phyloP scores from a whole-genome alignment of 2,888 invertebrate genomes.

The Hydroisotoma schaefferi region DNA sequence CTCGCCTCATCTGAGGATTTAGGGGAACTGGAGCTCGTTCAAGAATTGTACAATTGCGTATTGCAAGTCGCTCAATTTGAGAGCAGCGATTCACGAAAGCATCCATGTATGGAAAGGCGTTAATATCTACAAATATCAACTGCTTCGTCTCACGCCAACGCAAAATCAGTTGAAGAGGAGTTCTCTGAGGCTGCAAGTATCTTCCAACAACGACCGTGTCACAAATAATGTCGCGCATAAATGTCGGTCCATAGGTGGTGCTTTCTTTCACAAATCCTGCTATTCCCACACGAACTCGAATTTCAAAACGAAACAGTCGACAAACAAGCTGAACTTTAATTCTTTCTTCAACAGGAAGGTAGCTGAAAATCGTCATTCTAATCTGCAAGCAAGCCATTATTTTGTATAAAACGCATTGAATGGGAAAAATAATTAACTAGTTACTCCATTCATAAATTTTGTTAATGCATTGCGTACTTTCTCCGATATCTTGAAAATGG shows the following conservation, averaged over 20 bases:
- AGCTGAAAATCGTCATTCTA: conserved; percentile 9
- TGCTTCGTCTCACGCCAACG: neutral
- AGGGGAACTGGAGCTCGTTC: conserved; percentile 3
- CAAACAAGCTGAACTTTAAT: conserved; percentile 9
- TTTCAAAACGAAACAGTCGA: conserved; percentile 13
- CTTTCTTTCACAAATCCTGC: conserved; percentile 1
- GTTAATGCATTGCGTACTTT: too few species aligned
- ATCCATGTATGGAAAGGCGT: conserved; percentile 13
- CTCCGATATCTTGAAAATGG: too few species aligned
- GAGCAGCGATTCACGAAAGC: conserved; percentile 7
- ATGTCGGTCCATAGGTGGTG: conserved; percentile 7
- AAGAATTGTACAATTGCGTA: conserved; percentile 1
- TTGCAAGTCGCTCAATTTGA: neutral
- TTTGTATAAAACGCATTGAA: too few species aligned
- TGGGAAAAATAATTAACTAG: too few species aligned
- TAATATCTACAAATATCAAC: conserved; percentile 5
- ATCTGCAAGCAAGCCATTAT: neutral
- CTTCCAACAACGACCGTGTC: conserved; percentile 13
- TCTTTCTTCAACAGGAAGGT: conserved; percentile 5
- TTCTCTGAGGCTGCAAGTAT: conserved; percentile 11
- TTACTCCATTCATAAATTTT: too few species aligned
- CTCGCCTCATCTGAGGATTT: too few species aligned
- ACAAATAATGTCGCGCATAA: conserved; percentile 16
- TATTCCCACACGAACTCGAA: conserved; percentile 10
- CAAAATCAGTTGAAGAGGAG: conserved; percentile 5